Evolutionary conservation across 1,140 invertebrate genomes (phyloP), one percentile per base, ranked within the genome.

Genomic region (Atta cephalotes): DNA sequence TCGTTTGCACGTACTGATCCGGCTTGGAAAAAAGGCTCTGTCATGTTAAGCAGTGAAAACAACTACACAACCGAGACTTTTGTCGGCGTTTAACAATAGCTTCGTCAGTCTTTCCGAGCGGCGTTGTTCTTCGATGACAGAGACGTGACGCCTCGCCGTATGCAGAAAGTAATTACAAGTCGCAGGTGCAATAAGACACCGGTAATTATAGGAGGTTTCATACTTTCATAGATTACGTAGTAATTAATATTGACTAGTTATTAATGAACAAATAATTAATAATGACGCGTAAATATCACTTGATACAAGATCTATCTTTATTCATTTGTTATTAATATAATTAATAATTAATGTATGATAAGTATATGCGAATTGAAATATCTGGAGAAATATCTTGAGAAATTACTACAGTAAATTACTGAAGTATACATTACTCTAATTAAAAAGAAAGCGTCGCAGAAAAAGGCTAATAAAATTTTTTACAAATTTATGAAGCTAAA

Each of bases 21-120:
- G n/a, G 2, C 45, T 53, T 21, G 10, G 14, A 70, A 51, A 21
- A 51, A 62, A 9, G 66, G 66, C 45, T 70, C n/a, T 86, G 77
- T 86, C 66, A 86, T 86, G 85, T 82, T 86, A 86, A 81, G 72
- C 80, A 76, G 80, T 28, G 80, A 84, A 84, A 84, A 84, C 80
- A 28, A 12, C 35, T 56, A 62, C 39, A 62, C 14, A 16, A 4
- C 28, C 18, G 28, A 14, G 25, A 76, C 68, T 84, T 76, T 76
- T 84, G 49, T 76, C 80, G 56, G 14, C 28, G 7, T 18, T 74
- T 16, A 56, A 84, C 70, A 84, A 84, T 76, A 35, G 58, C 39
- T 51, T 45, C 70, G 72, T 62, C 60, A 35, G 39, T 84, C 56
- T 74, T 49, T 39, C 21, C 18, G 25, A 60, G 53, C 39, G n/a